Base-by-base conservation (phyloP, 2,797 vertebrate genomes). In the Falco columbarius region DNA sequence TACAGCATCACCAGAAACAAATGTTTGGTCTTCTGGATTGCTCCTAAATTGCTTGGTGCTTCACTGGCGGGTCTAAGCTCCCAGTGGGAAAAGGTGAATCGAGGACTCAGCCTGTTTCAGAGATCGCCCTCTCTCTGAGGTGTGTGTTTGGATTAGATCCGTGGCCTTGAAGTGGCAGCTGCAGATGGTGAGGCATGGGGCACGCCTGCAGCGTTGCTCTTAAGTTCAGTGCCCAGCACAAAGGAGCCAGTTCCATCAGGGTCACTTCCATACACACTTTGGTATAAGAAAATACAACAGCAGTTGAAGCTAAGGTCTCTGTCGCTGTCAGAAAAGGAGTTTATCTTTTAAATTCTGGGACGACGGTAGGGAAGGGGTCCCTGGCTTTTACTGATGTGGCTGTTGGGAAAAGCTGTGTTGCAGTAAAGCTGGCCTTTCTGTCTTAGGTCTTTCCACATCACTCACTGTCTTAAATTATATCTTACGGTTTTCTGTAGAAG, bases 241-340 rank as follows among this genome's bases (percentile, higher is more conserved):
- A 81, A 79, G 42, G 55, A 84, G 52, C 44, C 0, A 0, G 47
- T 70, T 79, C 51, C 26, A 19, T 75, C 4, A 2, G 58, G 86
- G 62, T 5, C 74, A 40, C 5, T 94, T 10, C 18, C 8, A 58
- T 44, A 18, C 42, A 44, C 32, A 1, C 10, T 68, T 90, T 14
- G 5, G 0, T 34, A 0, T 51, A 23, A 30, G 56, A 93, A 86
- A 58, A 67, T 54, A 52, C 0, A 3, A 17, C 5, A 24, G 14
- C 7, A 63, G 1, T n/a, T 85, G 66, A 85, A 87, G 74, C 21
- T 62, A 26, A 67, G 52, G 72, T 61, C 51, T 81, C 23, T 71
- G 65, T 40, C 8, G 0, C 40, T 51, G 58, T 72, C 63, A 46
- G 56, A 42, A 81, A 74, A 90, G 13, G 42, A 68, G 32, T 68